Conservation (phyloP, 2,113 vertebrate genomes). For the Spilogale gracilis region DNA sequence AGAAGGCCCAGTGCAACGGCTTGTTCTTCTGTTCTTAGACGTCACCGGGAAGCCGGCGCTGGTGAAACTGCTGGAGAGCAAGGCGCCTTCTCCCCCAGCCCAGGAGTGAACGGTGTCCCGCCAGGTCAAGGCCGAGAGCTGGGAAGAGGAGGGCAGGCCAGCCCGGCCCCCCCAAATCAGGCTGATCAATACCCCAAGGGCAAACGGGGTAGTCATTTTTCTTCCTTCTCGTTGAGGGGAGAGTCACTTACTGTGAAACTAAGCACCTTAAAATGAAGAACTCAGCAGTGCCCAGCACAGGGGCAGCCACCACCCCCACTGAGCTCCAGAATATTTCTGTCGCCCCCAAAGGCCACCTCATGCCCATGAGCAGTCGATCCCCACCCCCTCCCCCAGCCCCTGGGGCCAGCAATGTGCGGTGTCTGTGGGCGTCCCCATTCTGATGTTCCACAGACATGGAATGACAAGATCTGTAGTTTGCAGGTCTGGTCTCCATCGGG, state of each 20-base stretch:
- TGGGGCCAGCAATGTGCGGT: rapidly evolving
- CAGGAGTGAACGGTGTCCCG: not conserved
- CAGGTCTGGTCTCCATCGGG: not conserved
- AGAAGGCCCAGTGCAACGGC: not conserved
- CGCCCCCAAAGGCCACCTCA: not conserved
- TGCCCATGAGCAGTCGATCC: rapidly evolving
- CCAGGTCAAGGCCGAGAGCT: rapidly evolving
- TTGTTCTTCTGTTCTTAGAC: not conserved
- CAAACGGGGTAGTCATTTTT: not conserved
- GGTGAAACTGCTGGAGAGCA: not conserved
- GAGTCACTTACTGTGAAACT: not conserved
- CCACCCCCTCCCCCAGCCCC: not conserved
- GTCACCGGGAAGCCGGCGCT: rapidly evolving
- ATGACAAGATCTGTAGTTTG: rapidly evolving
- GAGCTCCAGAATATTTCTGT: not conserved
- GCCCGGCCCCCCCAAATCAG: too few relatives aligned
- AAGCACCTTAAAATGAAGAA: too few relatives aligned
- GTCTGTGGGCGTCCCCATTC: not conserved
- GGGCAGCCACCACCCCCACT: not conserved
- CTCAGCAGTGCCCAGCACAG: not conserved
- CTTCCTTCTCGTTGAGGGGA: not conserved
- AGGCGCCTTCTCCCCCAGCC: not conserved
- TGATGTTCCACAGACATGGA: rapidly evolving
- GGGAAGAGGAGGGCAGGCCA: not conserved
- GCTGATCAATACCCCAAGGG: not conserved